phyloP scores from a whole-genome alignment of 1,140 invertebrate genomes.

The Oedothorax gibbosus region DNA sequence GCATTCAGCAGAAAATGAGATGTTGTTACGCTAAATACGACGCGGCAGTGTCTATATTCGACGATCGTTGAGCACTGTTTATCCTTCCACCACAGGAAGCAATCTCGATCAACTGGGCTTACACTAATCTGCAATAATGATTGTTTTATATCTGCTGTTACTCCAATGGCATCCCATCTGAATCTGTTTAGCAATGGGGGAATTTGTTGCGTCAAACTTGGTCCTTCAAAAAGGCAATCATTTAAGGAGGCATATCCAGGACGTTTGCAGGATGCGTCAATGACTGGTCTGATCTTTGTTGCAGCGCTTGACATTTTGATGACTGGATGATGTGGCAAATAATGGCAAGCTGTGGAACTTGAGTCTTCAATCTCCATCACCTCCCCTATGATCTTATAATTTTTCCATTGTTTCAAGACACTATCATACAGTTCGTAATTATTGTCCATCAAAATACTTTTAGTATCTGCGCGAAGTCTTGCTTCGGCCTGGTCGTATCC shows the following conservation, averaged over 20 bases:
- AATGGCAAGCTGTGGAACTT: neutral
- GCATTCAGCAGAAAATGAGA: neutral
- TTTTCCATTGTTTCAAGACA: conserved; percentile 9
- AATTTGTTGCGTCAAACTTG: neutral
- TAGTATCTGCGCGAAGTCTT: neutral
- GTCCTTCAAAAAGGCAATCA: neutral
- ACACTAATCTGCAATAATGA: too few relatives aligned
- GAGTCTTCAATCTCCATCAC: neutral
- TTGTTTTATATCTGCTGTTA: neutral
- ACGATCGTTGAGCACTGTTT: too few relatives aligned
- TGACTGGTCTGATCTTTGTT: conserved; percentile 8
- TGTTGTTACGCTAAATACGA: neutral
- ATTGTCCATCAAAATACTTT: conserved; percentile 12
- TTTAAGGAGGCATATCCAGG: conserved; percentile 7
- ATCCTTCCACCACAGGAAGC: too few relatives aligned
- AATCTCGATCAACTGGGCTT: too few relatives aligned
- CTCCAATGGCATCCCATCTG: neutral
- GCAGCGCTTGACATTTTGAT: neutral
- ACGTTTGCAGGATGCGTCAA: conserved; percentile 12
- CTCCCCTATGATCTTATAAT: conserved; percentile 8
- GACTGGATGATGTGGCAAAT: conserved; percentile 9
- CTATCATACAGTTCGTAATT: neutral
- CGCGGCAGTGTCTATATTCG: too few relatives aligned
- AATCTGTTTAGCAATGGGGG: neutral
- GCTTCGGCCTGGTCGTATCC: conserved; percentile 7